Conservation (phyloP, 2,888 invertebrate genomes). For the Lepas anatifera region DNA sequence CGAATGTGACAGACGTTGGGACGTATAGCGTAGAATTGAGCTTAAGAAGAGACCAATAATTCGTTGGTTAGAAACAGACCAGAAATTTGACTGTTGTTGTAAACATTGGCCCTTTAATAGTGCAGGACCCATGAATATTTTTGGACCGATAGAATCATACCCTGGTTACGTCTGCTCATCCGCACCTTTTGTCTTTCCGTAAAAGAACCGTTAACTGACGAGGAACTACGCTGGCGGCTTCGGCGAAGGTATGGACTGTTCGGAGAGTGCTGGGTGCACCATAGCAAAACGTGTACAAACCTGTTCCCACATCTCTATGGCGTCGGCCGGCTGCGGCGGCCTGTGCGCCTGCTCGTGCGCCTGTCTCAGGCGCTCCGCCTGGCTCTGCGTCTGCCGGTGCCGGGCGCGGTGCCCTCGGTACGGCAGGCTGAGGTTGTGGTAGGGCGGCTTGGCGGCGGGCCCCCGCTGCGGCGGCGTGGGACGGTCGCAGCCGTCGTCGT, state of each 20-base stretch:
- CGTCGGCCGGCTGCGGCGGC: too few relatives aligned
- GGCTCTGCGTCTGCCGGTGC: not conserved
- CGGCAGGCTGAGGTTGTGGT: constrained; percentile 8
- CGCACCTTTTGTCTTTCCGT: too few relatives aligned
- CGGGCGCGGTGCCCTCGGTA: not conserved
- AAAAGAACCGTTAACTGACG: too few relatives aligned
- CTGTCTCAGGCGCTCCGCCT: not conserved
- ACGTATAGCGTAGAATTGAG: not conserved
- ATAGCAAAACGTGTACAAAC: not conserved
- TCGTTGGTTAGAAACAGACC: too few relatives aligned
- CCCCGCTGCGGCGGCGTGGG: constrained; percentile 4
- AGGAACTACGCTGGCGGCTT: too few relatives aligned
- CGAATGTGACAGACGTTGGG: not conserved
- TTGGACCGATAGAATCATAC: too few relatives aligned
- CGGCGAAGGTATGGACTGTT: too few relatives aligned
- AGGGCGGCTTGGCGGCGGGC: not conserved
- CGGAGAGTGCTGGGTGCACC: too few relatives aligned
- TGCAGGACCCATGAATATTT: too few relatives aligned
- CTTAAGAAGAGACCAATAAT: not conserved
- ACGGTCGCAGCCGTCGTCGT: not conserved
- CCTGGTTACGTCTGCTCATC: too few relatives aligned
- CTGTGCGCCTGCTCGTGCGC: not conserved
- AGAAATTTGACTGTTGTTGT: too few relatives aligned
- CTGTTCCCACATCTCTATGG: constrained; percentile 10
- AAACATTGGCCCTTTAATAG: too few relatives aligned